phyloP scores from a whole-genome alignment of 2,888 invertebrate genomes.

The Hemithea aestivaria region DNA sequence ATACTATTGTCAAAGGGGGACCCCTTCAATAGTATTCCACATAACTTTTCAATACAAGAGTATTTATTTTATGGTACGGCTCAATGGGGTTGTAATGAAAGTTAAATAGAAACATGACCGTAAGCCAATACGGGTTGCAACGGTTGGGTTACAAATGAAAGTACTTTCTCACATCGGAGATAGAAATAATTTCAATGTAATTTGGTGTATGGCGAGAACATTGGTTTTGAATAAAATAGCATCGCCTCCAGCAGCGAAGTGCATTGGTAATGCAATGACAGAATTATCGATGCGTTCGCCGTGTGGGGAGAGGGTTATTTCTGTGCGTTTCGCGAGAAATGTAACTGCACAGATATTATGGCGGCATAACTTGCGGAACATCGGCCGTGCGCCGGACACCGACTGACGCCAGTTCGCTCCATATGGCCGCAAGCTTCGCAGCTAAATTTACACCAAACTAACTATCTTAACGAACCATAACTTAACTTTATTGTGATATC shows the following conservation, averaged over 20 bases:
- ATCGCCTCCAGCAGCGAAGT: constrained; percentile 64
- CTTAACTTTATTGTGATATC: constrained; percentile 18
- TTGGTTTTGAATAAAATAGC: constrained; percentile 52
- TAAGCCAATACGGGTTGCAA: constrained; percentile 51
- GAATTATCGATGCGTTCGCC: constrained; percentile 57
- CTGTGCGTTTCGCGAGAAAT: constrained; percentile 67
- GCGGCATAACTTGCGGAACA: constrained; percentile 48
- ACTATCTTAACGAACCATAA: not conserved
- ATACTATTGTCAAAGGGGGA: no score
- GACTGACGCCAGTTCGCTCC: constrained; percentile 32
- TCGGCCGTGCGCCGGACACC: constrained; percentile 33
- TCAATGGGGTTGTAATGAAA: constrained; percentile 48
- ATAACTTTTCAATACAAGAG: constrained; percentile 1
- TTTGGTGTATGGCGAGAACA: constrained; percentile 40
- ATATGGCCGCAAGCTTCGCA: constrained; percentile 12
- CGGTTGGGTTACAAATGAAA: constrained; percentile 68
- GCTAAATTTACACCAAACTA: not conserved
- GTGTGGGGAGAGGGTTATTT: constrained; percentile 65
- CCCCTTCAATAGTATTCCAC: no score
- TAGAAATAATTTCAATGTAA: constrained; percentile 51
- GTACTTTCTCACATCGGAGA: constrained; percentile 41
- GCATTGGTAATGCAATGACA: constrained; percentile 65
- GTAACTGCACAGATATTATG: constrained; percentile 51
- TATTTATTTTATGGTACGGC: constrained; percentile 27
- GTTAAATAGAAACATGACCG: constrained; percentile 52